Evolutionary conservation across 2,797 vertebrate species (phyloP).

Genomic region (Selene dorsalis): DNA sequence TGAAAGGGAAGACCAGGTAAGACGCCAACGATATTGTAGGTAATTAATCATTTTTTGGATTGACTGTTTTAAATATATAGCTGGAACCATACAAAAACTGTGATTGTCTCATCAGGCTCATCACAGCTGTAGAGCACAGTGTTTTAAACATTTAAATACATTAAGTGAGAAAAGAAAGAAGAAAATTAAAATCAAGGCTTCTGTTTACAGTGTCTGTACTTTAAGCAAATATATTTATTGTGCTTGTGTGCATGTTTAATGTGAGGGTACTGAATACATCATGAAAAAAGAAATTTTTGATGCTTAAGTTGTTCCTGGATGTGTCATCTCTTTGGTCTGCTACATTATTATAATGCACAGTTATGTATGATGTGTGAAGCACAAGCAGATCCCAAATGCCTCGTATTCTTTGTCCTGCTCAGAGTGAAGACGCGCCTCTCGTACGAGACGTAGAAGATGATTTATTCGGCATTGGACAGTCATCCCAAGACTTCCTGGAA

Average conservation of each 20-base stretch:
- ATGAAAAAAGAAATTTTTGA: not conserved
- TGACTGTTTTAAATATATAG: not conserved
- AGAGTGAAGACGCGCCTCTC: conserved; percentile 88
- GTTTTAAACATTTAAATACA: not conserved
- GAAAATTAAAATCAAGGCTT: not conserved
- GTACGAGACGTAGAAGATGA: conserved; percentile 81
- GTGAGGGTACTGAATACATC: not conserved
- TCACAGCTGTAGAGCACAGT: not conserved
- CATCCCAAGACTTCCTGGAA: conserved; percentile 86
- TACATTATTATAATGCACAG: not conserved
- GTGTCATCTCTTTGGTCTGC: not conserved
- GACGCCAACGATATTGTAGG: not conserved
- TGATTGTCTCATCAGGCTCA: not conserved
- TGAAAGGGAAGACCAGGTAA: conserved; percentile 79
- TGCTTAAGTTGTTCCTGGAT: not conserved
- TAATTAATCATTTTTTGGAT: not conserved
- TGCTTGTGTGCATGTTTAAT: too few species aligned
- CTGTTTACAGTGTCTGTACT: not conserved
- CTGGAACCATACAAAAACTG: not conserved
- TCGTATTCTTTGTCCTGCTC: not conserved
- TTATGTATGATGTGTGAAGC: not conserved
- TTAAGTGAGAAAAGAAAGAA: not conserved
- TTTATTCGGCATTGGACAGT: conserved; percentile 84
- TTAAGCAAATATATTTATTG: not conserved
- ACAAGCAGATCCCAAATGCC: not conserved